Evolutionary conservation across 1,140 invertebrate species (phyloP).

Genomic region (Macrostomum lignano): DNA sequence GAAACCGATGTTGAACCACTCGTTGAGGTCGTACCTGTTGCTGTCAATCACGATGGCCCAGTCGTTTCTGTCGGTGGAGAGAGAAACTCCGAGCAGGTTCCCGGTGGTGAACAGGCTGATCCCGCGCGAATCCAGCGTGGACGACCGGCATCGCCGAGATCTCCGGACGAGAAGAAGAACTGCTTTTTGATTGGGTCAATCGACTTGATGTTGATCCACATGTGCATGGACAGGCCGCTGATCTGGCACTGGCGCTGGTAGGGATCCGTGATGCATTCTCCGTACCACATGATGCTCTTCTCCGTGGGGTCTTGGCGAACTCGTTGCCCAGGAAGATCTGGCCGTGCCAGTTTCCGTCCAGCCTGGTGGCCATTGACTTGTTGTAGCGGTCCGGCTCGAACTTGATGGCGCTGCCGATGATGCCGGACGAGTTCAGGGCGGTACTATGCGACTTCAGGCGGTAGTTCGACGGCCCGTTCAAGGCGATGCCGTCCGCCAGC

Average conservation of each 20-base stretch:
- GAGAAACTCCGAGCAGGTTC: neutral
- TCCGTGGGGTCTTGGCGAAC: too few relatives aligned
- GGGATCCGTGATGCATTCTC: neutral
- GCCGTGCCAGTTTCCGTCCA: too few relatives aligned
- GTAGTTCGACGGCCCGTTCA: too few relatives aligned
- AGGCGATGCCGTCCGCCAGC: too few relatives aligned
- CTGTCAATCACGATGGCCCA: neutral
- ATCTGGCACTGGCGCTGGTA: neutral
- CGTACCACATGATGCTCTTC: too few relatives aligned
- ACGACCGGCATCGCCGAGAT: neutral
- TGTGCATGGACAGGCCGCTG: neutral
- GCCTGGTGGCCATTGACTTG: too few relatives aligned
- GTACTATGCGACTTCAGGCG: too few relatives aligned
- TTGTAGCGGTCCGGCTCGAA: too few relatives aligned
- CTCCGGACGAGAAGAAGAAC: neutral
- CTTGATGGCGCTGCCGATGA: too few relatives aligned
- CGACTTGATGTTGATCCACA: slow-evolving; percentile 1
- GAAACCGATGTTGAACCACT: neutral
- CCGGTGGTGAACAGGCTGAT: neutral
- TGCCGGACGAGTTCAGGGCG: too few relatives aligned
- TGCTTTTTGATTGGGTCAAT: neutral
- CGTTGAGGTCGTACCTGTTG: neutral
- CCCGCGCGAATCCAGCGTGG: slow-evolving; percentile 1
- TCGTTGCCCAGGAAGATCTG: too few relatives aligned
- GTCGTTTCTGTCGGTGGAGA: neutral